phyloP scores from a whole-genome alignment of 2,888 invertebrate species.

The Dicyrtoma fusca region DNA sequence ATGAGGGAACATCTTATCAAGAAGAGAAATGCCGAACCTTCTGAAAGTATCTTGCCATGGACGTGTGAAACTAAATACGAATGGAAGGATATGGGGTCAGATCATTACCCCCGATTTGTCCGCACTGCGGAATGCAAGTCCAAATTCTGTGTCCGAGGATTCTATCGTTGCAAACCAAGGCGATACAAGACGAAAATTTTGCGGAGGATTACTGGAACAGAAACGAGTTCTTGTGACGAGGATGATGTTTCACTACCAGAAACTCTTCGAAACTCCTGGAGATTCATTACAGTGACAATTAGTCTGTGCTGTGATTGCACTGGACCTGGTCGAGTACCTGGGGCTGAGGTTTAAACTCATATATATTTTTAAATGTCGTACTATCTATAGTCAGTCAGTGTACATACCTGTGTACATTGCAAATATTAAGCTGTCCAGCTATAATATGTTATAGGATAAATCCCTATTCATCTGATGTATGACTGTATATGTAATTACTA shows the following conservation, averaged over 20 bases:
- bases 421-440: too few relatives aligned
- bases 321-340: constrained; percentile 50
- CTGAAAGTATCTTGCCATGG: constrained; percentile 47
- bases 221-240: constrained; percentile 53
- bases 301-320: constrained; percentile 55
- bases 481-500: too few relatives aligned
- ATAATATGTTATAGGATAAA: too few relatives aligned
- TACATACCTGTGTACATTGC: too few relatives aligned
- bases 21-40: constrained; percentile 25
- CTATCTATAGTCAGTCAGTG: too few relatives aligned
- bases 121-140: constrained; percentile 55
- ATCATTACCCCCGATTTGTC: constrained; percentile 56
- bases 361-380: too few relatives aligned
- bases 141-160: constrained; percentile 54
- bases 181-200: constrained; percentile 55
- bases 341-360: constrained; percentile 29
- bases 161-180: constrained; percentile 51
- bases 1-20: constrained; percentile 31
- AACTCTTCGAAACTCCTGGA: constrained; percentile 49
- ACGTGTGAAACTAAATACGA: constrained; percentile 54
- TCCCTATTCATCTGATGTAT: too few relatives aligned
- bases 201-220: constrained; percentile 41
- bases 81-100: constrained; percentile 52
- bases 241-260: constrained; percentile 55
- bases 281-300: constrained; percentile 54